phyloP scores from a whole-genome alignment of 1,140 invertebrate species.

The Ditylenchus dipsaci region DNA sequence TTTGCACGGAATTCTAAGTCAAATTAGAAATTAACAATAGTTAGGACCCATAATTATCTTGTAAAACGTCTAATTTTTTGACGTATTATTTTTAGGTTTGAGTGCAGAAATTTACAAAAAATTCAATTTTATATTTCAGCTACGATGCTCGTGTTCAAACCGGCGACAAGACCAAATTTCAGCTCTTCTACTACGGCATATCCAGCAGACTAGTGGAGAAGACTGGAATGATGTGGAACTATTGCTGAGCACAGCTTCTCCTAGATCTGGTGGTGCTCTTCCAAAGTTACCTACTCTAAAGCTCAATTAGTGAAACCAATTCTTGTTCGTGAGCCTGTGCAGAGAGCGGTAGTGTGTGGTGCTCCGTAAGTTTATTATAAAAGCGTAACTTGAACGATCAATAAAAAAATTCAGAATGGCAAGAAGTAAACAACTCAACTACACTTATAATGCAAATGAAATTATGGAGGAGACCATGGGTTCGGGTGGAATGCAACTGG shows the following conservation, averaged over 20 bases:
- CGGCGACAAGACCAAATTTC: not conserved
- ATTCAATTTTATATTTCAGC: not conserved
- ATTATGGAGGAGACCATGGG: slow-evolving; percentile 98
- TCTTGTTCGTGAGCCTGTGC: not conserved
- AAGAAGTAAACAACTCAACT: too few species aligned
- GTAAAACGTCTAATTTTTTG: too few species aligned
- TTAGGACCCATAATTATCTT: too few species aligned
- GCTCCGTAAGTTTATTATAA: too few species aligned
- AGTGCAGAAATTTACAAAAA: too few species aligned
- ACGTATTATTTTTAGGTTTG: too few species aligned
- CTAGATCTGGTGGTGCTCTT: not conserved
- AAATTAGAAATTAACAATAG: too few species aligned
- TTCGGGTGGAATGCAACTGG: too few species aligned
- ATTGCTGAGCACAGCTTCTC: not conserved
- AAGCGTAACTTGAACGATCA: too few species aligned
- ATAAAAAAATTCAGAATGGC: too few species aligned
- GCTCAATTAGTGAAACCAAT: not conserved
- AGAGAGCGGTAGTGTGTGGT: not conserved
- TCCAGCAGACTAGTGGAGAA: not conserved
- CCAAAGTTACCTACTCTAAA: not conserved
- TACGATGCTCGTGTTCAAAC: slow-evolving; percentile 6
- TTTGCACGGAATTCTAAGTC: too few species aligned
- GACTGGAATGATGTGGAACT: slow-evolving; percentile 4
- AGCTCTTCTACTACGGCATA: slow-evolving; percentile 1
- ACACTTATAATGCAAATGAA: slow-evolving; percentile 83